Conservation (phyloP, 2,797 vertebrate genomes). For the Spizella passerina region DNA sequence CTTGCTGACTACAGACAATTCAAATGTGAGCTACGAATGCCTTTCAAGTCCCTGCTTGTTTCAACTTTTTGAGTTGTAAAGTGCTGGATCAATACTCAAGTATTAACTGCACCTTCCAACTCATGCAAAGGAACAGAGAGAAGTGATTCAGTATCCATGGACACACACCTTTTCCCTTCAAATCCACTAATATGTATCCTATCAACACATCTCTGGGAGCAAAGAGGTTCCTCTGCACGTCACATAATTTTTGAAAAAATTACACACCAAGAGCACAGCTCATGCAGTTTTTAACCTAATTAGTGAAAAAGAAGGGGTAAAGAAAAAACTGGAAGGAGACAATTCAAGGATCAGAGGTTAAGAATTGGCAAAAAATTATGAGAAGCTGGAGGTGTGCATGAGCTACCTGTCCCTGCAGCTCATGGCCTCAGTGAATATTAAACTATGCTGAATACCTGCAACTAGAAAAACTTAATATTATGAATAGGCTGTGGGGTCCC, state of each 20-base stretch:
- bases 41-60: constrained; percentile 17
- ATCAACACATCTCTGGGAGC: background rate
- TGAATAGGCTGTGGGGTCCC: background rate
- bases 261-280: background rate
- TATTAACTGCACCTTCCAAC: background rate
- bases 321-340: background rate
- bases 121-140: background rate
- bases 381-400: background rate
- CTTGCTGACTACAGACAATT: constrained; percentile 11
- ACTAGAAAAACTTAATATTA: background rate
- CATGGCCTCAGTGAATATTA: background rate
- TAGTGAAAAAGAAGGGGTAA: background rate
- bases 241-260: rapidly evolving
- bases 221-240: background rate
- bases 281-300: background rate
- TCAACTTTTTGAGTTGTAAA: background rate
- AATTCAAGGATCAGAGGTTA: background rate
- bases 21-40: background rate
- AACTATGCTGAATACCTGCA: background rate
- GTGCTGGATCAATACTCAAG: background rate
- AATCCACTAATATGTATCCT: background rate
- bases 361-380: background rate
- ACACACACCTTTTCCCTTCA: background rate
- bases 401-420: background rate
- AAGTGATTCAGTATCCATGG: background rate